Evolutionary conservation across 1,140 invertebrate species (phyloP).

Genomic region (Leptinotarsa texana): DNA sequence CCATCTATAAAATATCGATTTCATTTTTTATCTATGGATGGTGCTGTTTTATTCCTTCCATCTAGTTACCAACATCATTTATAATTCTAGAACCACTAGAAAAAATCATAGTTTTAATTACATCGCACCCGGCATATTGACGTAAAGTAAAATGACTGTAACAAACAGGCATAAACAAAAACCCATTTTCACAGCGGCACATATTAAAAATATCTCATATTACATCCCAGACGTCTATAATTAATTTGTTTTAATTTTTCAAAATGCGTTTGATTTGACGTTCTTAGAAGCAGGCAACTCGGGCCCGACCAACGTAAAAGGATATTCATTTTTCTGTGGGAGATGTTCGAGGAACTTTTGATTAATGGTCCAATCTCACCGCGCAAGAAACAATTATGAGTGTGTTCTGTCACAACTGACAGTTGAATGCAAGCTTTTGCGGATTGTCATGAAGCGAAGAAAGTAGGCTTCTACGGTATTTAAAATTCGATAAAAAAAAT

Average conservation of each 20-base stretch:
- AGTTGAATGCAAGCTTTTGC: slow-evolving; percentile 23
- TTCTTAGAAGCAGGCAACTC: slow-evolving; percentile 6
- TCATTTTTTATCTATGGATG: no score
- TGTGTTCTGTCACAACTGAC: slow-evolving; percentile 39
- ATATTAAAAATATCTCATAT: slow-evolving; percentile 20
- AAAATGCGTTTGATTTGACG: slow-evolving; percentile 23
- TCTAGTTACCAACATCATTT: background rate
- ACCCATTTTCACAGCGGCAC: slow-evolving; percentile 9
- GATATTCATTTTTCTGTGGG: slow-evolving; percentile 24
- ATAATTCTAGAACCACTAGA: background rate
- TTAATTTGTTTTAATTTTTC: slow-evolving; percentile 30
- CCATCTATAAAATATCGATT: no score
- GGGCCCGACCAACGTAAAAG: background rate
- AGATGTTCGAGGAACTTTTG: slow-evolving; percentile 10
- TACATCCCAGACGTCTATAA: slow-evolving; percentile 12
- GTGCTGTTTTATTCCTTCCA: background rate
- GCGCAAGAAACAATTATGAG: slow-evolving; percentile 47
- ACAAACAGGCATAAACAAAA: slow-evolving; percentile 16
- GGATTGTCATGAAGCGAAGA: background rate
- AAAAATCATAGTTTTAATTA: background rate
- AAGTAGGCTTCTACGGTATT: no score
- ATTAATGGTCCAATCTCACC: slow-evolving; percentile 37
- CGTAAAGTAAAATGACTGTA: slow-evolving; percentile 18
- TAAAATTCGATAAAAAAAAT: no score
- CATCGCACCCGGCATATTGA: slow-evolving; percentile 1